phyloP scores from a whole-genome alignment of 2,113 vertebrate genomes.

The Myocastor coypus region DNA sequence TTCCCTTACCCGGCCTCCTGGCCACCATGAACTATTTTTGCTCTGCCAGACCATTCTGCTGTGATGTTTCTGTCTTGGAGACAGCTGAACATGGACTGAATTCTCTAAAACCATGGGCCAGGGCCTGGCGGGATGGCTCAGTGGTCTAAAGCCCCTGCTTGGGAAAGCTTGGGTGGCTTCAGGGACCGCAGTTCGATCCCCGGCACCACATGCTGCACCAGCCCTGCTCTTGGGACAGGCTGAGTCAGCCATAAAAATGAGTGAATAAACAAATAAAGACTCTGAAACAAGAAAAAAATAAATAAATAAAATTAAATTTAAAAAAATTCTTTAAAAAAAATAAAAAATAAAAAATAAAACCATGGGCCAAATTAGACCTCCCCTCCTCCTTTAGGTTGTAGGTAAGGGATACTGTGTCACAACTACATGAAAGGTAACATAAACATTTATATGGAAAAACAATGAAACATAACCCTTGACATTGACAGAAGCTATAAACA shows the following conservation, averaged over 20 bases:
- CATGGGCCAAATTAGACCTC: not conserved
- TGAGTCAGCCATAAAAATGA: too few relatives aligned
- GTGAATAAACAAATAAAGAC: too few relatives aligned
- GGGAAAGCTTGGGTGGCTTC: too few relatives aligned
- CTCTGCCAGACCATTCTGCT: not conserved
- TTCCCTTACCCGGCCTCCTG: not conserved
- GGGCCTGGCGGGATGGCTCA: too few relatives aligned
- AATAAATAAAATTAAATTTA: too few relatives aligned
- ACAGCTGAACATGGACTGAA: not conserved
- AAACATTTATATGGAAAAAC: not conserved
- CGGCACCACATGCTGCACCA: too few relatives aligned
- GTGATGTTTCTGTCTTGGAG: not conserved
- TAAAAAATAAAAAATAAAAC: too few relatives aligned
- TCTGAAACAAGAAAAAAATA: too few relatives aligned
- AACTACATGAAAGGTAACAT: not conserved
- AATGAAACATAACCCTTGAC: not conserved
- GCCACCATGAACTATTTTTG: not conserved
- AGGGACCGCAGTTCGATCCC: too few relatives aligned
- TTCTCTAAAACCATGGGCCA: not conserved
- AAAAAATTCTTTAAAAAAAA: too few relatives aligned
- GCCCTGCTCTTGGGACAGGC: too few relatives aligned
- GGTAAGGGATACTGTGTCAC: not conserved
- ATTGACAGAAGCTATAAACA: not conserved
- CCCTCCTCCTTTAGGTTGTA: not conserved
- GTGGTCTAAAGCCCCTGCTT: too few relatives aligned